Evolutionary conservation across 2,797 vertebrate genomes (phyloP).

Genomic region (Siniperca scherzeri): DNA sequence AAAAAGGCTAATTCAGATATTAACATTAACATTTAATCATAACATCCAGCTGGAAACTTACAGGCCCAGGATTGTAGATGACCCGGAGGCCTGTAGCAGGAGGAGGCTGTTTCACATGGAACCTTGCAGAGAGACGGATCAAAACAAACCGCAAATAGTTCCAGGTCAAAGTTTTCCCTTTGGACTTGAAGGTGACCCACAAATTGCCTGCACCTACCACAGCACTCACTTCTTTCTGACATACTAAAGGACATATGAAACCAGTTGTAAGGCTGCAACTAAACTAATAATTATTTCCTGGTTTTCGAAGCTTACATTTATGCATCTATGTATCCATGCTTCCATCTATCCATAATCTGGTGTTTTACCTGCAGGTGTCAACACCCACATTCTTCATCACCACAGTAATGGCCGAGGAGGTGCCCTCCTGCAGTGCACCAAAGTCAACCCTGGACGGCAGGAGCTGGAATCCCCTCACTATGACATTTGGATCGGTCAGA

Average conservation of each 20-base stretch:
- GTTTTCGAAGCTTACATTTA: background rate
- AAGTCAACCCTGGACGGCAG: conserved; percentile 86
- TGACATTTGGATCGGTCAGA: conserved; percentile 53
- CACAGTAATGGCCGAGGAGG: conserved; percentile 80
- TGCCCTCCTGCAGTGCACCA: conserved; percentile 87
- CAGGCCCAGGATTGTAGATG: conserved; percentile 89
- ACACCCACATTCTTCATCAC: conserved; percentile 90
- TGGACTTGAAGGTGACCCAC: conserved; percentile 52
- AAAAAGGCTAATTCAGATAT: background rate
- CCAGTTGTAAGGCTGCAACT: background rate
- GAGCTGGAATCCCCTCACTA: conserved; percentile 85
- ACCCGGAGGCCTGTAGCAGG: conserved; percentile 88
- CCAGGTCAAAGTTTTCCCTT: conserved; percentile 46
- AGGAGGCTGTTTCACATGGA: conserved; percentile 91
- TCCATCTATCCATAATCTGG: background rate
- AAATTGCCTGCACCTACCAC: conserved; percentile 23
- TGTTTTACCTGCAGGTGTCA: conserved; percentile 89
- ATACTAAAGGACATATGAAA: background rate
- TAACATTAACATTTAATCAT: background rate
- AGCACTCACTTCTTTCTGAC: background rate
- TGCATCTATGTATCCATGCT: background rate
- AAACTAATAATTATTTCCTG: background rate
- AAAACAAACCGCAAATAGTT: conserved; percentile 45
- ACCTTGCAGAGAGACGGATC: conserved; percentile 79
- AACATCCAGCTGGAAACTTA: conserved; percentile 77